Evolutionary conservation across 1,140 invertebrate genomes (phyloP).

Genomic region (Plodia interpunctella): DNA sequence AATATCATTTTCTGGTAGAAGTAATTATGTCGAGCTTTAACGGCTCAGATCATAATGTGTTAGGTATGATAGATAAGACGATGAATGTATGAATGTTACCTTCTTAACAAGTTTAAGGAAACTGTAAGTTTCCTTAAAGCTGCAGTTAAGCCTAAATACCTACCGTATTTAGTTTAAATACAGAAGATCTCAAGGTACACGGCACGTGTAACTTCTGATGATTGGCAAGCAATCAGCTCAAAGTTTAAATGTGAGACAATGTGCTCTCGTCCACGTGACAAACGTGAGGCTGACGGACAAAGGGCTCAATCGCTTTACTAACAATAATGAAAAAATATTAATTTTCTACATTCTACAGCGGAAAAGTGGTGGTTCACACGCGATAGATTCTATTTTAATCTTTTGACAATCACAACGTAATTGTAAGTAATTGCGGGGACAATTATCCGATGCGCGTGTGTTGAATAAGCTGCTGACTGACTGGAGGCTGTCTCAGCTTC

Average conservation of each 20-base stretch:
- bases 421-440: conserved; percentile 51
- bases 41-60: too few species aligned
- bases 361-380: conserved; percentile 59
- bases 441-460: conserved; percentile 43
- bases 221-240: conserved; percentile 50
- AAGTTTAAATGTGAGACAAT: conserved; percentile 42
- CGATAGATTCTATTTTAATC: conserved; percentile 66
- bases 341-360: conserved; percentile 51
- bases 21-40: too few species aligned
- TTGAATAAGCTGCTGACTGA: conserved; percentile 24
- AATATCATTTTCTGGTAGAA: too few species aligned
- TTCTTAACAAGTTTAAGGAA: background rate
- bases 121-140: background rate
- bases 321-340: conserved; percentile 32
- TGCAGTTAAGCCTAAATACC: background rate
- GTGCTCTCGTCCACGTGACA: conserved; percentile 47
- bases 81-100: background rate
- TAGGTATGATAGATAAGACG: too few species aligned
- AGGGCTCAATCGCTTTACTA: conserved; percentile 29
- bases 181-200: background rate
- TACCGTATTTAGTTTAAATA: background rate
- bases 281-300: conserved; percentile 47
- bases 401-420: conserved; percentile 63
- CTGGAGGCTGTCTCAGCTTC: background rate
- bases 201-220: conserved; percentile 33